Evolutionary conservation across 2,888 invertebrate species (phyloP), one percentile per base, ranked within the genome.

Genomic region (Calliopum simillimum): DNA sequence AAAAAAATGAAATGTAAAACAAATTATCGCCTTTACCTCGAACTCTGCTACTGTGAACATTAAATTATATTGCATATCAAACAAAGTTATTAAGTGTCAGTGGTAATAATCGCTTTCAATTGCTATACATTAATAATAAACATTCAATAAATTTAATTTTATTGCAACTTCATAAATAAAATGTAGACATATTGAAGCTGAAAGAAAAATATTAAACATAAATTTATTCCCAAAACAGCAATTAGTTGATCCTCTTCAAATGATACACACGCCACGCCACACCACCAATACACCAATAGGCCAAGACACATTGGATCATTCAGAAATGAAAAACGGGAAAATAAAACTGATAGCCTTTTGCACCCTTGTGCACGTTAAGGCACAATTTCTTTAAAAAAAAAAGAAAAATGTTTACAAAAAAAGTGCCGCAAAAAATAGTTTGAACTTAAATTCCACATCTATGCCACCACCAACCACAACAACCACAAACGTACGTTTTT

Each of bases 321-420:
- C 6, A 25, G 56, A 16, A 21, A 25, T 1, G 8, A 46, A 11
- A 16, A 13, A 16, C 13, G 11, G 59, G 55, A 23, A 55, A 65
- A 44, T 21, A n/a, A 41, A 23, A 41, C 46, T 16, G 70, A 70
- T 70, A 70, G 70, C 70, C 70, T 70, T 51, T 66, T 70, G 66
- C 66, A 67, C 66, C 62, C 44, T 55, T 19, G 41, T 47, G 44
- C 44, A 23, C 19, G 23, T 23, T 33, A 19, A 33, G 33, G 43
- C 43, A 49, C 21, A 4, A 23, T 23, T 19, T 41, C 49, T n/a
- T n/a, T n/a, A n/a, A n/a, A n/a, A n/a, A n/a, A n/a, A 64, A 41
- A 16, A 33, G 55, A 49, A 61, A 53, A 23, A 44, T 46, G 56
- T 25, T 41, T 33, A 47, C 4, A 5, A 49, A 55, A 66, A 55